A percentile compares a stretch with the other conserved stretches of the same genome.
phyloP scores from a whole-genome alignment of 2,797 vertebrate species.

The Lepus townsendii region DNA sequence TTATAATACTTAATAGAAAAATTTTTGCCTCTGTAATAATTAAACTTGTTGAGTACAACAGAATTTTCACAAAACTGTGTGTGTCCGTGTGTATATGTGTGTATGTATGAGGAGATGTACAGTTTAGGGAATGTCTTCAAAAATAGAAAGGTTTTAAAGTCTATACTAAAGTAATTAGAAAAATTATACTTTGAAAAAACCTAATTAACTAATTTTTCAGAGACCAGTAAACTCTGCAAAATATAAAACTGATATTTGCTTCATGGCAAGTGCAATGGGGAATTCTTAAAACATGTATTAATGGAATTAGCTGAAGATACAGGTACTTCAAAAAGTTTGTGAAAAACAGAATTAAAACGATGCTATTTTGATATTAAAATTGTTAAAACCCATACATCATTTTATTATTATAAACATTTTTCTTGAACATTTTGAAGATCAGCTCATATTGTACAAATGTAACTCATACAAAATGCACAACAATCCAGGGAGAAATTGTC shows the following conservation, averaged over 20 bases:
- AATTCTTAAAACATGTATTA: neutral
- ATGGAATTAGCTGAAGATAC: neutral
- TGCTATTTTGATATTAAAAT: no score
- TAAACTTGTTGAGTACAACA: neutral
- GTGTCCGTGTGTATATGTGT: neutral
- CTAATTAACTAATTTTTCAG: neutral
- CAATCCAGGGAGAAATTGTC: neutral
- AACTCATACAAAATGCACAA: neutral
- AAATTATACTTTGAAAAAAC: neutral
- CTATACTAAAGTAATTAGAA: neutral
- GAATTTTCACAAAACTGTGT: neutral
- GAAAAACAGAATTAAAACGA: no score
- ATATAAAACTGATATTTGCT: neutral
- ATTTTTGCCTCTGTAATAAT: neutral
- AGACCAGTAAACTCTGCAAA: neutral
- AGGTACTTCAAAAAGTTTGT: no score
- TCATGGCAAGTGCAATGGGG: neutral
- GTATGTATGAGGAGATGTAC: neutral
- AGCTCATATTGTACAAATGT: neutral
- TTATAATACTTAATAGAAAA: constrained; percentile 33
- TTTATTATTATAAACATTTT: no score
- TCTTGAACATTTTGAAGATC: no score
- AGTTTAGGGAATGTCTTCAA: constrained; percentile 31
- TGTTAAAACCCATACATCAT: no score
- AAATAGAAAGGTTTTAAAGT: neutral